These are phyloP conservation scores for Glyptemys insculpta DNA, from an alignment of 2,797 vertebrate genomes.

Conservation along the genomic window DNA sequence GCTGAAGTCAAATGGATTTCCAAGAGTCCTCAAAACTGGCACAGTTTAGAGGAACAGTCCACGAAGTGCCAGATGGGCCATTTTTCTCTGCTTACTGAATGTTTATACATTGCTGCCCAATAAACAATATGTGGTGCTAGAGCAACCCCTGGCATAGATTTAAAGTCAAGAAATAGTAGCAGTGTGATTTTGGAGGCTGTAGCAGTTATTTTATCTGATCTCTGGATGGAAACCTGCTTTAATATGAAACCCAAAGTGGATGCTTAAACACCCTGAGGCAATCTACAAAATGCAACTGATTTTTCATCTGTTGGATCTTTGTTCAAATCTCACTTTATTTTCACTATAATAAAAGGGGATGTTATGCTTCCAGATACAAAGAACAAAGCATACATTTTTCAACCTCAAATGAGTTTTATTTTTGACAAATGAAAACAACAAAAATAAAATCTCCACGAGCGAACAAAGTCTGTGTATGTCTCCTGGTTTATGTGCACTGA, in stretches of 20 bases:
- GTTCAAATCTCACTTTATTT: neutral
- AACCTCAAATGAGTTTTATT: neutral
- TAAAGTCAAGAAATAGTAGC: neutral
- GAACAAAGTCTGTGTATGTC: neutral
- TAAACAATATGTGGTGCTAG: neutral
- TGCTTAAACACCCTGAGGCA: neutral
- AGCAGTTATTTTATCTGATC: neutral
- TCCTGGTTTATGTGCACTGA: neutral
- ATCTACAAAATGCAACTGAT: neutral
- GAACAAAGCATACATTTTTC: neutral
- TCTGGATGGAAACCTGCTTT: neutral
- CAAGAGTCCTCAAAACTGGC: neutral
- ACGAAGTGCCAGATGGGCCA: neutral
- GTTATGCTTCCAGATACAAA: neutral
- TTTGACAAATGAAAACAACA: neutral
- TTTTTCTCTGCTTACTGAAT: neutral
- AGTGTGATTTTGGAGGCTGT: neutral
- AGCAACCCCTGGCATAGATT: neutral
- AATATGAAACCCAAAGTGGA: neutral
- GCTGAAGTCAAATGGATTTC: neutral
- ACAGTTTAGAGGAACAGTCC: fast-evolving
- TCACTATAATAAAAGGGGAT: neutral
- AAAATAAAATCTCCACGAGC: neutral
- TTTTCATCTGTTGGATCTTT: constrained; percentile 20
- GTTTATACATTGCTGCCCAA: neutral